Conservation (phyloP, 2,888 invertebrate genomes). For the Drosophila yooni region DNA sequence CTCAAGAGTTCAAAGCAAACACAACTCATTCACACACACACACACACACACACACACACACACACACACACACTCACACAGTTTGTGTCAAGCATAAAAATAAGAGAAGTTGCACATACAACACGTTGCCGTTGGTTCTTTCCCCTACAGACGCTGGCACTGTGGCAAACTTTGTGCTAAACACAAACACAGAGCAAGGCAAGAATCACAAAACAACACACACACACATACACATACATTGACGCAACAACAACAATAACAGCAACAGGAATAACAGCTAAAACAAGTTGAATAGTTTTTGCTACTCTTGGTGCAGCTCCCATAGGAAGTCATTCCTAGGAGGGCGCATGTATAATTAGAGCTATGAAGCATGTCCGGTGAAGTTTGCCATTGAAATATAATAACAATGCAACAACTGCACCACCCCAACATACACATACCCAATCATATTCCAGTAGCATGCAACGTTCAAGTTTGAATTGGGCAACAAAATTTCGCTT, state of each 20-base stretch:
- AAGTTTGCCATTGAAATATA: conserved; percentile 80
- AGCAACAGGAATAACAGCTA: conserved; percentile 17
- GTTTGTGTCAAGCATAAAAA: conserved; percentile 47
- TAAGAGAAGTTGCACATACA: conserved; percentile 54
- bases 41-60: not conserved
- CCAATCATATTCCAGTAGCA: conserved; percentile 14
- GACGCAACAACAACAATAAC: conserved; percentile 31
- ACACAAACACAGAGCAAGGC: conserved; percentile 42
- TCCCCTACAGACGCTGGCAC: conserved; percentile 40
- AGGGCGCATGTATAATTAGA: conserved; percentile 81
- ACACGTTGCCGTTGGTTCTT: conserved; percentile 31
- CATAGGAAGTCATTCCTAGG: conserved; percentile 69
- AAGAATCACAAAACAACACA: conserved; percentile 23
- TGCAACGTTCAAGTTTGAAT: conserved; percentile 63
- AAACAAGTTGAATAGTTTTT: conserved; percentile 31
- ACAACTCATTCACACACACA: conserved; percentile 23
- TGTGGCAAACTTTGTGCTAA: conserved; percentile 48
- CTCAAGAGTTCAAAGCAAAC: conserved; percentile 42
- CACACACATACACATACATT: conserved; percentile 10
- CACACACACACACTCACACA: conserved; percentile 19
- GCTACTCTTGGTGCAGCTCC: conserved; percentile 37
- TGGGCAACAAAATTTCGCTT: conserved; percentile 58
- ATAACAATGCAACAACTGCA: conserved; percentile 46
- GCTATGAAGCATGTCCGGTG: conserved; percentile 81
- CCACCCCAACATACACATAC: conserved; percentile 21